Percentiles rank a stretch among this genome's conserved stretches.
Evolutionary conservation across 2,888 invertebrate genomes (phyloP).

Genomic region (Aleiodes alternator): DNA sequence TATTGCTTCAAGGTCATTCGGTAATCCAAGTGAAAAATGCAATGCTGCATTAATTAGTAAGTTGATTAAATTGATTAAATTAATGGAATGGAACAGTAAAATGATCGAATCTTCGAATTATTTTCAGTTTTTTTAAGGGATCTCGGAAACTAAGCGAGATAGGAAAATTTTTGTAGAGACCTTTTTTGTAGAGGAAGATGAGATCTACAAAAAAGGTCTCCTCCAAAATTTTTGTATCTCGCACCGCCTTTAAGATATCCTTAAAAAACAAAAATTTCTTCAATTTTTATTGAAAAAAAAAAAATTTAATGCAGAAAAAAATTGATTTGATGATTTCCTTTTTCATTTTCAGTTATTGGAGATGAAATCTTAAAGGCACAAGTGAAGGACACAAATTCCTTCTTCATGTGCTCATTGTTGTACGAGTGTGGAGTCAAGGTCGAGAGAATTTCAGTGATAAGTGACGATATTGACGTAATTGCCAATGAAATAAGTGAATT

Average conservation of each 20-base stretch:
- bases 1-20: slow-evolving; percentile 49
- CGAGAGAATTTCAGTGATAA: slow-evolving; percentile 80
- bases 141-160: no score
- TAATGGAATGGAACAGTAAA: background rate
- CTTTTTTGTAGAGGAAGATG: no score
- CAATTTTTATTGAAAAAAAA: background rate
- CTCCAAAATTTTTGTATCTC: no score
- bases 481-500: slow-evolving; percentile 80
- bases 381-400: slow-evolving; percentile 83
- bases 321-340: slow-evolving; percentile 22
- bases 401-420: slow-evolving; percentile 79
- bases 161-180: no score
- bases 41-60: slow-evolving; percentile 70
- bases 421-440: slow-evolving; percentile 81
- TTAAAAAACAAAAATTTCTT: background rate
- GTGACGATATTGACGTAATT: slow-evolving; percentile 81
- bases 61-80: slow-evolving; percentile 39
- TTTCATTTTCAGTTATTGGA: slow-evolving; percentile 80
- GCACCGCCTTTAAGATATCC: no score
- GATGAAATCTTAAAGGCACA: slow-evolving; percentile 87
- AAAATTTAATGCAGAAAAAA: background rate
- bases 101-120: background rate
- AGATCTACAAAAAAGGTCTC: no score
- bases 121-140: background rate
- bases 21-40: slow-evolving; percentile 47